Evolutionary conservation across 2,888 invertebrate genomes (phyloP).

Genomic region (Amblyjoppa fuscipennis): DNA sequence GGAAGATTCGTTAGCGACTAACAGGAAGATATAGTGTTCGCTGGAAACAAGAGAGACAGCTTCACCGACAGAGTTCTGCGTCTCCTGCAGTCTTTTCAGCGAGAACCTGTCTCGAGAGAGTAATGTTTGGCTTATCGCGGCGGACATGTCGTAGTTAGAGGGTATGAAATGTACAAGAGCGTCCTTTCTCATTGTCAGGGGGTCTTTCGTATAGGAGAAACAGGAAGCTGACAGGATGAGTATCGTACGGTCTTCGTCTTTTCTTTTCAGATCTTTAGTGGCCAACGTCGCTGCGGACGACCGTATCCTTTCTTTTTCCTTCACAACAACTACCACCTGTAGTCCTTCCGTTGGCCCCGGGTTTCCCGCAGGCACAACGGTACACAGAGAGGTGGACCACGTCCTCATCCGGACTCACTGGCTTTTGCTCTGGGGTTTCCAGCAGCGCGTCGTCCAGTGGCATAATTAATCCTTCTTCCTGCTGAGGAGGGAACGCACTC

Average conservation of each 20-base stretch:
- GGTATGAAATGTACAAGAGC: slow-evolving; percentile 45
- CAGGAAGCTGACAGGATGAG: slow-evolving; percentile 27
- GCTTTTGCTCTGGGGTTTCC: not conserved
- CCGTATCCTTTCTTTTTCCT: slow-evolving; percentile 7
- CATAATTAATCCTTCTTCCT: not conserved
- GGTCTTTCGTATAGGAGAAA: slow-evolving; percentile 40
- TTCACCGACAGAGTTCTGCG: slow-evolving; percentile 22
- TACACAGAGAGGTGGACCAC: not conserved
- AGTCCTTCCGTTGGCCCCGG: slow-evolving; percentile 4
- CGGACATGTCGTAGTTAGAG: slow-evolving; percentile 36
- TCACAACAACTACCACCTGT: not conserved
- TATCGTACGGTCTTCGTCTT: not conserved
- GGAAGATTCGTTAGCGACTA: slow-evolving; percentile 25
- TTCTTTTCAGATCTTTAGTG: not conserved
- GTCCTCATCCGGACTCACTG: not conserved
- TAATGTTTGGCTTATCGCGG: slow-evolving; percentile 30
- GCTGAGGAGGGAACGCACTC: not conserved
- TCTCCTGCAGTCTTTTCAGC: slow-evolving; percentile 17
- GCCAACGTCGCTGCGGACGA: slow-evolving; percentile 22
- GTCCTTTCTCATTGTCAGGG: slow-evolving; percentile 48
- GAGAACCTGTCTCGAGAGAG: slow-evolving; percentile 15
- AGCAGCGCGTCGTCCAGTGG: not conserved
- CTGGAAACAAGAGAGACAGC: slow-evolving; percentile 15
- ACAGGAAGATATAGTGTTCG: slow-evolving; percentile 25
- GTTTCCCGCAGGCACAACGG: not conserved